A percentile compares a stretch with the other conserved stretches of the same genome.
Conservation (phyloP, 2,797 vertebrate species). For the Thamnophis elegans region DNA sequence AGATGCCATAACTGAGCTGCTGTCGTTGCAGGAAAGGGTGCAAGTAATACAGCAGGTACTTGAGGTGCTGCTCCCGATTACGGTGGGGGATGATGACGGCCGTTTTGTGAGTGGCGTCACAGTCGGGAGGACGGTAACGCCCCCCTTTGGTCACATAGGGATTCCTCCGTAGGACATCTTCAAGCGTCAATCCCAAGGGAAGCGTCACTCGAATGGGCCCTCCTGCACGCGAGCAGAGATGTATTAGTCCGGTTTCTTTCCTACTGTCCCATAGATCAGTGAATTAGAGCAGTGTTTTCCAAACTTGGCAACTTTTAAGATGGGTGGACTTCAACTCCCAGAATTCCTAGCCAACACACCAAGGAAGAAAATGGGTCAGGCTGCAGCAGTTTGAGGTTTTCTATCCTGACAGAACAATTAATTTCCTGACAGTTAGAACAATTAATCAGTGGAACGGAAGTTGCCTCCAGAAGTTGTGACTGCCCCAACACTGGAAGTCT, state of each 20-base stretch:
- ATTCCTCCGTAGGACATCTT: slow-evolving; percentile 74
- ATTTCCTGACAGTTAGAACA: too few relatives aligned
- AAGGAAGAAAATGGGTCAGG: background rate
- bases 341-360: background rate
- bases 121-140: slow-evolving; percentile 78
- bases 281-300: background rate
- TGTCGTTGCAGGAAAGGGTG: slow-evolving; percentile 83
- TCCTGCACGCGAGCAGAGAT: slow-evolving; percentile 53
- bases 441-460: too few relatives aligned
- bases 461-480: too few relatives aligned
- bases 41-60: slow-evolving; percentile 79
- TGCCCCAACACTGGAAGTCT: too few relatives aligned
- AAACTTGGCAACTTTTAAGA: background rate
- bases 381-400: background rate
- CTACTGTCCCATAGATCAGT: too few relatives aligned
- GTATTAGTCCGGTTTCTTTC: background rate
- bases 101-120: slow-evolving; percentile 72
- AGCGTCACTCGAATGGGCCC: slow-evolving; percentile 81
- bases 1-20: slow-evolving; percentile 81
- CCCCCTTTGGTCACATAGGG: slow-evolving; percentile 76
- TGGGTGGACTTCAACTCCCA: background rate
- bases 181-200: slow-evolving; percentile 72
- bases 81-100: slow-evolving; percentile 81
- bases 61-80: slow-evolving; percentile 77
- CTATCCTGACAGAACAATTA: background rate